Evolutionary conservation across 2,797 vertebrate species (phyloP), one percentile per base, ranked within the genome.

Genomic region (Cirrhinus molitorella): DNA sequence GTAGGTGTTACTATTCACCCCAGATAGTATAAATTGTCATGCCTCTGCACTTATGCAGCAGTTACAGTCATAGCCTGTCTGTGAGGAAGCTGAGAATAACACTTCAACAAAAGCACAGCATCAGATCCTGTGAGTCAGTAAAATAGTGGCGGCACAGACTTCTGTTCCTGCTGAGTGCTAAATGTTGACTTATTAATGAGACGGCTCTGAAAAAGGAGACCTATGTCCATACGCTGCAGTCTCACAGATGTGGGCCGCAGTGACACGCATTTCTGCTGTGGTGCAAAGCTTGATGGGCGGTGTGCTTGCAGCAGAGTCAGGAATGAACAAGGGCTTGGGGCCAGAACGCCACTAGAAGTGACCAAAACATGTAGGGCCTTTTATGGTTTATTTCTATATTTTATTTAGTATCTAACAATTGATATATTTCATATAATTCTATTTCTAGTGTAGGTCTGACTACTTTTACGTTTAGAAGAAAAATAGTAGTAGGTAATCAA

Each of bases 161-260:
- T 47, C 45, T 57, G 37, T 28, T 51, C 49, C 57, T 59, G 68
- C 40, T 34, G 47, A 68, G 40, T 51, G 31, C 70, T 57, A 28
- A 9, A 66, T 89, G 79, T 88, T 89, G 31, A 86, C 88, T 87
- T 87, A 86, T 91, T 83, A 40, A 85, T 87, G 81, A 84, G 67
- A 3, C 40, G 19, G 59, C 12, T 66, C 40, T 79, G 61, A 79
- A 85, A 83, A 73, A 16, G 57, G 57, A 83, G 59, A 80, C 67
- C 4, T 14, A 23, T 79, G 12, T 59, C 34, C 25, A 66, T 37
- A 74, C 51, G 19, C n/a, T n/a, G 43, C 68, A 61, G 37, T 5
- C 37, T 23, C n/a, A 17, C 68, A 13, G 25, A 10, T 37, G 45
- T 53, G 23, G 45, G 28, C 13, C 2, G 25, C 34, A 43, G 65